These are phyloP conservation scores for Okamejei kenojei DNA, from an alignment of 2,797 vertebrate genomes.

Conservation along the genomic window DNA sequence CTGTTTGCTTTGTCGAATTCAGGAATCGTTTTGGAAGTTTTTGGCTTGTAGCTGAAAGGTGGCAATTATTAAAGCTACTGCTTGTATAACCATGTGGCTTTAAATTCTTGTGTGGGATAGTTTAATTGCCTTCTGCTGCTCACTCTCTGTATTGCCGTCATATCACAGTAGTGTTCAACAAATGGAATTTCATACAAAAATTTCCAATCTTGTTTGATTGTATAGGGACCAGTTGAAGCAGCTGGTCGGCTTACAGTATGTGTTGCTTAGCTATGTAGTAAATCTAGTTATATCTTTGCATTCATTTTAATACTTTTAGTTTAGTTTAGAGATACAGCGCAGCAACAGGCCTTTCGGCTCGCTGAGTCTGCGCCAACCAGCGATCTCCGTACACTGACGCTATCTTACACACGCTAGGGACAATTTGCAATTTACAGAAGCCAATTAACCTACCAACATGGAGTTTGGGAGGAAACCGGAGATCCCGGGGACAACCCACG, in stretches of 20 bases:
- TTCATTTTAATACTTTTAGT: slow-evolving; percentile 5
- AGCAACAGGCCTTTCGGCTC: too few relatives aligned
- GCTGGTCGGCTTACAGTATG: neutral
- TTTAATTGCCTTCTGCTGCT: neutral
- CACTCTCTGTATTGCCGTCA: neutral
- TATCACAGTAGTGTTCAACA: neutral
- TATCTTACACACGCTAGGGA: too few relatives aligned
- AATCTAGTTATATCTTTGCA: slow-evolving; percentile 15
- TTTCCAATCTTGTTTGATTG: slow-evolving; percentile 5
- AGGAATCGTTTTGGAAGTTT: neutral
- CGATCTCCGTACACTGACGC: too few relatives aligned
- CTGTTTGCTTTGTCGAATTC: neutral
- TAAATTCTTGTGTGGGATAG: neutral
- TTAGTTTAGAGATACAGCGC: too few relatives aligned
- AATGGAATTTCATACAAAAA: neutral
- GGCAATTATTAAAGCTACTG: neutral
- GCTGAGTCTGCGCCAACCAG: too few relatives aligned
- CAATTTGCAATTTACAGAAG: too few relatives aligned
- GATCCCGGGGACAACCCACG: too few relatives aligned
- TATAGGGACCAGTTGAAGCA: neutral
- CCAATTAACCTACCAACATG: too few relatives aligned
- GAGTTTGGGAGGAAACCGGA: too few relatives aligned
- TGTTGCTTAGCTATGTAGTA: slow-evolving; percentile 21
- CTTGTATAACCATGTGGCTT: neutral
- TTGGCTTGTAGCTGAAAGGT: neutral